Evolutionary conservation across 2,113 vertebrate genomes (phyloP), one percentile per base, ranked within the genome.

Genomic region (Oriolus oriolus): DNA sequence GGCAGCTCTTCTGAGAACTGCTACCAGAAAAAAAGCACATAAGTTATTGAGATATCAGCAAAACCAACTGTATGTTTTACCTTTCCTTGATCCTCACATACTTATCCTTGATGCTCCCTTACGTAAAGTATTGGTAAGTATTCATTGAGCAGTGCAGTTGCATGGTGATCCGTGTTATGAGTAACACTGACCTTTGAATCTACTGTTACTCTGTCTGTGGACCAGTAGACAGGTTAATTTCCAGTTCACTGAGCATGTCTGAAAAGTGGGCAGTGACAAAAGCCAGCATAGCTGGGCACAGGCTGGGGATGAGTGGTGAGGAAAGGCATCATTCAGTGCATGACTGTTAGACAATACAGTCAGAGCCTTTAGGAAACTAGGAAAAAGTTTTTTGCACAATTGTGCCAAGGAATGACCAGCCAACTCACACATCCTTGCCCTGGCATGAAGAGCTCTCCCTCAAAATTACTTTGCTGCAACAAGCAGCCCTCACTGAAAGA

Each of bases 301-400:
- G 37, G 7, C 20, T 78, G 57, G 33, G 61, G 7, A 35, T 0
- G 1, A 35, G 24, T 14, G 14, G 19, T 50, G 31, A 76, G n/a
- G 49, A 84, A 65, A 50, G 24, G n/a, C 28, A 28, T 68, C 0
- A 0, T 57, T 82, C 4, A 4, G n/a, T 88, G 41, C 6, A 3
- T 69, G 45, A 50, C 41, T 76, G 11, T 84, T 66, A 66, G 16
- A 50, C 17, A 35, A 21, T 37, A 68, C 31, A 73, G 44, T 78
- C 35, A 50, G 53, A 71, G 28, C 31, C 79, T 96, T 60, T 60
- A 87, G 41, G 45, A 28, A 71, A 50, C 23, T 42, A 17, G n/a
- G 50, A 73, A 53, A 39, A 89, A 84, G 19, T 78, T 75, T 31
- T 50, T 87, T 91, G 61, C 66, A 50, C 28, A 50, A 2, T 53